A percentile compares a stretch with the other conserved stretches of the same genome.
These are phyloP conservation scores for Adelphocoris suturalis DNA, from an alignment of 2,888 invertebrate genomes.

Conservation along the genomic window DNA sequence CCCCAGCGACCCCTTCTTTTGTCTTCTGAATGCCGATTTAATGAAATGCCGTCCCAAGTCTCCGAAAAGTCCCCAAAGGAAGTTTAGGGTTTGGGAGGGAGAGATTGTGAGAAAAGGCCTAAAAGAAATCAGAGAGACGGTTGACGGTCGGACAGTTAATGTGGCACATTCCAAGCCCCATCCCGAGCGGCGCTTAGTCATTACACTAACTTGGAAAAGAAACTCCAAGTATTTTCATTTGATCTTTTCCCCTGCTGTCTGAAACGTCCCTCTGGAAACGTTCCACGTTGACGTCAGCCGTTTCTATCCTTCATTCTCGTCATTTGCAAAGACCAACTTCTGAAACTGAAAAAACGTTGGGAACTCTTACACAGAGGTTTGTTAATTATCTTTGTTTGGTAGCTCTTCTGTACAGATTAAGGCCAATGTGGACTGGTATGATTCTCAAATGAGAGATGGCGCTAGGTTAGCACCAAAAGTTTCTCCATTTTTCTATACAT, in stretches of 20 bases:
- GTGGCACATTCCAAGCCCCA: constrained; percentile 51
- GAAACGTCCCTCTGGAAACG: not conserved
- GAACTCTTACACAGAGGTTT: too few relatives aligned
- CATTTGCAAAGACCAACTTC: too few relatives aligned
- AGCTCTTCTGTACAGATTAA: too few relatives aligned
- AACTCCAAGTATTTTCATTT: constrained; percentile 59
- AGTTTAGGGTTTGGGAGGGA: not conserved
- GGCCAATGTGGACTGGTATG: too few relatives aligned
- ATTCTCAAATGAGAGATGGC: too few relatives aligned
- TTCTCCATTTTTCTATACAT: too few relatives aligned
- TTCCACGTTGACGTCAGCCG: not conserved
- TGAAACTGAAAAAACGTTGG: too few relatives aligned
- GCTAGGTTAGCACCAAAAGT: too few relatives aligned
- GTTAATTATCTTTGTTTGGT: too few relatives aligned
- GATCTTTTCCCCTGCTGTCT: constrained; percentile 36
- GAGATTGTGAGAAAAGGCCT: constrained; percentile 12
- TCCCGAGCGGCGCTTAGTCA: constrained; percentile 43
- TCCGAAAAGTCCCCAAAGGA: not conserved
- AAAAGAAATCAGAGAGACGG: constrained; percentile 45
- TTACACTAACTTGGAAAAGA: constrained; percentile 41
- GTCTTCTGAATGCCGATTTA: constrained; percentile 4
- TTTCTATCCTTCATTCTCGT: too few relatives aligned
- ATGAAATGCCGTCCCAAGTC: constrained; percentile 2
- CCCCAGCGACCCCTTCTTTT: not conserved
- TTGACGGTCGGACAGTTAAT: constrained; percentile 58